A percentile compares a stretch with the other conserved stretches of the same genome.
Conservation (phyloP, 2,113 vertebrate species). For the Equus przewalskii region DNA sequence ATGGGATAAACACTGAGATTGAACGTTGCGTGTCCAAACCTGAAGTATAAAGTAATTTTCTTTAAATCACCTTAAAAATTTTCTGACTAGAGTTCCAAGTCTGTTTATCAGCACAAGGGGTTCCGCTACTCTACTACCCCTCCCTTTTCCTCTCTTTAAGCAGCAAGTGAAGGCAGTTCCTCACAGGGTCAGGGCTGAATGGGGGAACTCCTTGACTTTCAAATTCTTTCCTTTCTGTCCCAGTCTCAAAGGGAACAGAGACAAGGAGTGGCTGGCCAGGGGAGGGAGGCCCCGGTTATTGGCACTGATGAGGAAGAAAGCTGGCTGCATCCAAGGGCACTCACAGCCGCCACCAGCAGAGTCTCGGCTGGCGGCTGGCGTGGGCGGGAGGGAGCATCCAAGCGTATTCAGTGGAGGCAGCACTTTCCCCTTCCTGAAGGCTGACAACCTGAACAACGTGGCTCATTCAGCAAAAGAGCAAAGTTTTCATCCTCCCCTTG, state of each 20-base stretch:
- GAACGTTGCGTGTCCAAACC: neutral
- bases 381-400: neutral
- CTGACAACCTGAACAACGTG: neutral
- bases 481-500: neutral
- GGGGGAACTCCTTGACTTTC: neutral
- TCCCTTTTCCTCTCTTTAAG: neutral
- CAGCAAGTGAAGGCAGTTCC: neutral
- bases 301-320: neutral
- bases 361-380: rapidly evolving
- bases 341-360: neutral
- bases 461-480: neutral
- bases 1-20: neutral
- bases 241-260: neutral
- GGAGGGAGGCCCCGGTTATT: neutral
- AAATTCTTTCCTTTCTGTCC: neutral
- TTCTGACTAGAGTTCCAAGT: neutral
- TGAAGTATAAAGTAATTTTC: neutral
- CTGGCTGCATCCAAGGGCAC: neutral
- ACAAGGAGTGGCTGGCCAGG: neutral
- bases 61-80: neutral
- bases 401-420: neutral
- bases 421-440: neutral
- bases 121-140: neutral
- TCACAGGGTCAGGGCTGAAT: neutral
- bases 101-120: neutral